Percentiles rank a stretch among this genome's conserved stretches.
phyloP scores from a whole-genome alignment of 2,113 vertebrate genomes.

The Oenanthe melanoleuca region DNA sequence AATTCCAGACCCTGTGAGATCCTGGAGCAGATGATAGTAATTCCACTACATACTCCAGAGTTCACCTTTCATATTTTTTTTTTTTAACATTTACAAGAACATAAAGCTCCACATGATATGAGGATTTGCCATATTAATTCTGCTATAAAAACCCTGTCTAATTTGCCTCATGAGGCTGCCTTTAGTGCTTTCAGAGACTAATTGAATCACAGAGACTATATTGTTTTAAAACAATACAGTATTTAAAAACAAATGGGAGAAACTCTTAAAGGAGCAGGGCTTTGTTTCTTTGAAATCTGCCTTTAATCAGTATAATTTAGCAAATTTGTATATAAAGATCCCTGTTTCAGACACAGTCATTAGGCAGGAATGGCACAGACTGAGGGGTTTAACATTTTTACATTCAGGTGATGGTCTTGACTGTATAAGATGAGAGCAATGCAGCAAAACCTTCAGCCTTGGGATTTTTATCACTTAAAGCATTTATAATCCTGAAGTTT shows the following conservation, averaged over 20 bases:
- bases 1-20: slow-evolving; percentile 1
- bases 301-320: neutral
- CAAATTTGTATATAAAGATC: neutral
- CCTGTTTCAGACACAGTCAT: neutral
- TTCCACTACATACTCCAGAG: neutral
- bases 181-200: slow-evolving; percentile 34
- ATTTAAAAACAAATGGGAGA: slow-evolving; percentile 39
- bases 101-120: slow-evolving; percentile 36
- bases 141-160: slow-evolving; percentile 3
- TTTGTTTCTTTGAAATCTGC: neutral
- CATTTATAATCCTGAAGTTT: neutral
- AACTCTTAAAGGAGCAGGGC: neutral
- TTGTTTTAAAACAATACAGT: slow-evolving; percentile 23
- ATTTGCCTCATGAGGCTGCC: slow-evolving; percentile 39
- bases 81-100: neutral
- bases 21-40: neutral
- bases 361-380: neutral
- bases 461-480: neutral
- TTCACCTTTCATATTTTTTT: neutral
- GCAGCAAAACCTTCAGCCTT: neutral
- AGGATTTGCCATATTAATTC: slow-evolving; percentile 60
- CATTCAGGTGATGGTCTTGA: neutral
- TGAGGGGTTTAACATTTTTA: neutral
- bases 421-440: neutral
- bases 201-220: neutral